These are phyloP conservation scores for Nezara viridula DNA, from an alignment of 2,888 invertebrate genomes.

Conservation along the genomic window DNA sequence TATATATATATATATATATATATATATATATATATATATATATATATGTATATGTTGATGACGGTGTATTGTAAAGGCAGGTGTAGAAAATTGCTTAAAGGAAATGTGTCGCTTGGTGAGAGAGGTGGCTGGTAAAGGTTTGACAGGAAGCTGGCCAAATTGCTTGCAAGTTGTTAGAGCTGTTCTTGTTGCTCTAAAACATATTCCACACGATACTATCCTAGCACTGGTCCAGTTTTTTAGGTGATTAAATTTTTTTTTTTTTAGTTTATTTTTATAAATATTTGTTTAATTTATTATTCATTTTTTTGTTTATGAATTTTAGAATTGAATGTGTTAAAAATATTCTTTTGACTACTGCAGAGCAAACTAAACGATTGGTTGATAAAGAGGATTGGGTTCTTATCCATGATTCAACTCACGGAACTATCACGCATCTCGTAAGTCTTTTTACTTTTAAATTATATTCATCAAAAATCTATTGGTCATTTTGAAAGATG, in stretches of 20 bases:
- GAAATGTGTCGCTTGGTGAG: conserved; percentile 62
- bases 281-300: background rate
- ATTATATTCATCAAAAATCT: background rate
- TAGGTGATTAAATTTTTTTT: conserved; percentile 49
- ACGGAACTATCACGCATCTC: conserved; percentile 87
- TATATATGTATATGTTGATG: too few species aligned
- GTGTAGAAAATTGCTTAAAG: conserved; percentile 59
- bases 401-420: conserved; percentile 85
- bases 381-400: conserved; percentile 87
- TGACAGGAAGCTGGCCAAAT: conserved; percentile 76
- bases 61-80: conserved; percentile 30
- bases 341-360: conserved; percentile 86
- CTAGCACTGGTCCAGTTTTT: conserved; percentile 79
- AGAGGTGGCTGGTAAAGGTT: conserved; percentile 59
- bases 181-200: conserved; percentile 80
- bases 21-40: too few species aligned
- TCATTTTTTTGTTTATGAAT: conserved; percentile 53
- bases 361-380: conserved; percentile 81
- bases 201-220: conserved; percentile 86
- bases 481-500: background rate
- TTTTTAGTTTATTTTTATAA: conserved; percentile 3
- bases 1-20: too few species aligned
- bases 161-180: conserved; percentile 86
- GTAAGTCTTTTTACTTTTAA: conserved; percentile 70
- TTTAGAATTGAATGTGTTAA: conserved; percentile 84